Evolutionary conservation across 2,113 vertebrate species (phyloP).

Genomic region (Taurulus bubalis): DNA sequence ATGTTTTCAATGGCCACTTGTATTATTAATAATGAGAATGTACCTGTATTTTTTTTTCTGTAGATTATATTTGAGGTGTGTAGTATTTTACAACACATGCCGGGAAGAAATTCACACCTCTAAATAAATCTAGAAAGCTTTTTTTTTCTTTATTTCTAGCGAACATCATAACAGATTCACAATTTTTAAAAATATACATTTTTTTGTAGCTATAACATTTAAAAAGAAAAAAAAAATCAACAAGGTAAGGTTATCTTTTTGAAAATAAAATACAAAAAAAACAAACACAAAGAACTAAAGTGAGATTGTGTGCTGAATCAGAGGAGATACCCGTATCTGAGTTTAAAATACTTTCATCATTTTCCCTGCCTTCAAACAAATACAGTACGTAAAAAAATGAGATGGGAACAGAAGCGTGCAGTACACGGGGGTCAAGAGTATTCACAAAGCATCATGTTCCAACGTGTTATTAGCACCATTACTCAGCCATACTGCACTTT

Average conservation of each 20-base stretch:
- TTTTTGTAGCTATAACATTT: slow-evolving; percentile 87
- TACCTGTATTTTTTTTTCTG: background rate
- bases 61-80: background rate
- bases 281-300: slow-evolving; percentile 76
- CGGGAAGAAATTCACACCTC: slow-evolving; percentile 66
- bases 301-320: slow-evolving; percentile 87
- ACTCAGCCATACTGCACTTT: slow-evolving; percentile 66
- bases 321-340: slow-evolving; percentile 87
- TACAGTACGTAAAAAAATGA: slow-evolving; percentile 80
- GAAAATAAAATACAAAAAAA: slow-evolving; percentile 65
- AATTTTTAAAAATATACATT: slow-evolving; percentile 88
- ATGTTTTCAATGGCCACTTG: too few species aligned
- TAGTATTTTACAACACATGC: slow-evolving; percentile 9
- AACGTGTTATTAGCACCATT: slow-evolving; percentile 86
- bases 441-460: slow-evolving; percentile 84
- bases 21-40: background rate
- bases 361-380: slow-evolving; percentile 81
- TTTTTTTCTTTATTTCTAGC: slow-evolving; percentile 85
- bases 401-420: slow-evolving; percentile 77
- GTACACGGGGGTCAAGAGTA: slow-evolving; percentile 78
- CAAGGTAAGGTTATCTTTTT: slow-evolving; percentile 69
- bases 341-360: slow-evolving; percentile 84
- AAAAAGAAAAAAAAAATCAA: slow-evolving; percentile 82
- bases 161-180: slow-evolving; percentile 87
- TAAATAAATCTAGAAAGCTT: slow-evolving; percentile 84